Base-by-base conservation (phyloP, 2,113 vertebrate species). In the Hippocampus zosterae region DNA sequence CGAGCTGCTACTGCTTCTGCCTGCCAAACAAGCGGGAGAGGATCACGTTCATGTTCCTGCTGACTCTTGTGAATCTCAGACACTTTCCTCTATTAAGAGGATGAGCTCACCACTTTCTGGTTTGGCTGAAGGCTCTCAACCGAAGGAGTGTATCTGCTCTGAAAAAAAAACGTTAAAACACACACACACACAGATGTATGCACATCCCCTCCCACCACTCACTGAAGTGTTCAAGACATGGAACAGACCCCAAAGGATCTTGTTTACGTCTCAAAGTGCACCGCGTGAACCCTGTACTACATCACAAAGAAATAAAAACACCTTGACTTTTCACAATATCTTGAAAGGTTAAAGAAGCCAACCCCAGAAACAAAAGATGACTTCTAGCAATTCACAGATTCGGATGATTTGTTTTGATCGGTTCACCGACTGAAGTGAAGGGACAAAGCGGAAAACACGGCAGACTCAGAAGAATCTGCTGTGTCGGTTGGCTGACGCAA, bases 121-220 rank as follows among this genome's bases (percentile, higher is more conserved):
- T 67, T 66, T 68, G 68, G 64, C 48, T 63, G 48, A 18, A 62
- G 48, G 59, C 16, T 52, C 25, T 27, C 41, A 46, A 13, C 27
- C 29, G 7, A 11, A 2, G 25, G 70, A 42, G 60, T 48, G 8
- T 46, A 60, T 78, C 55, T 71, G 59, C 65, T 68, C 70, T 72
- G 73, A 71, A 80, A 80, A 80, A 80, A 80, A 84, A 71, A 41
- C 41, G 70, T 76, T 62, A n/a, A 74, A 5, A 15, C 1, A n/a
- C 73, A 29, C 27, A 29, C 27, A 29, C 29, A 29, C 29, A 29
- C 74, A 46, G 50, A 53, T 50, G 48, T 42, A 74, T 13, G 55
- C 65, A 80, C 63, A 68, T 72, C 53, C 56, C 40, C 37, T 60
- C 67, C 27, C 46, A 70, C 9, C 0, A 1, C 18, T 21, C 10